Evolutionary conservation across 2,113 vertebrate genomes (phyloP).

Genomic region (Todiramphus saurophagus): DNA sequence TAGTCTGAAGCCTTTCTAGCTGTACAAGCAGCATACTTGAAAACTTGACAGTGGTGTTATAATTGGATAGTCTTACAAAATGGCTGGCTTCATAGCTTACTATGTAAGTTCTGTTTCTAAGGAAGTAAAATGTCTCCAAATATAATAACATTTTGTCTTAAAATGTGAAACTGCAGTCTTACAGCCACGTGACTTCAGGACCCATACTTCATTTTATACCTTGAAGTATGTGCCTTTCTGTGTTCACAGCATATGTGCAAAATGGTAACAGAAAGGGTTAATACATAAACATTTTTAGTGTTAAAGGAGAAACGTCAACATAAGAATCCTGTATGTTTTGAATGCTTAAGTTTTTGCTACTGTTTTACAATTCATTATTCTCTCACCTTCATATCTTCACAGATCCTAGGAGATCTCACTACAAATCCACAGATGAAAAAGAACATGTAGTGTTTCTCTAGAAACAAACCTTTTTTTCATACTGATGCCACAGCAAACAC

Average conservation of each 20-base stretch:
- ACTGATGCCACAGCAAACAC: neutral
- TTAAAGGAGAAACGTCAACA: neutral
- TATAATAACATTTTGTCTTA: neutral
- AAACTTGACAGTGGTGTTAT: neutral
- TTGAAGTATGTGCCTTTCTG: neutral
- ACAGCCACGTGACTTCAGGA: neutral
- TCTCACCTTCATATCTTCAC: neutral
- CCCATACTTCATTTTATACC: neutral
- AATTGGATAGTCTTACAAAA: neutral
- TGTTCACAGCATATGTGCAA: neutral
- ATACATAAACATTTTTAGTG: neutral
- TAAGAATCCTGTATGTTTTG: neutral
- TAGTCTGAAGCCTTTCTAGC: neutral
- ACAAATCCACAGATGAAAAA: neutral
- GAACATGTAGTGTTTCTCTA: neutral
- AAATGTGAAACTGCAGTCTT: neutral
- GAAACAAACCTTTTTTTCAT: neutral
- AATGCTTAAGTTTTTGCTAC: neutral
- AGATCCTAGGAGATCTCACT: neutral
- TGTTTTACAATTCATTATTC: neutral
- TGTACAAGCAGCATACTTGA: neutral
- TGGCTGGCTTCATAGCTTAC: neutral
- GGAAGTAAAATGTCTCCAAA: neutral
- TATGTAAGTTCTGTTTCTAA: neutral
- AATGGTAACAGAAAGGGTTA: rapidly evolving